Percentiles rank a stretch among this genome's conserved stretches.
phyloP scores from a whole-genome alignment of 2,113 vertebrate species.

The Cairina moschata region DNA sequence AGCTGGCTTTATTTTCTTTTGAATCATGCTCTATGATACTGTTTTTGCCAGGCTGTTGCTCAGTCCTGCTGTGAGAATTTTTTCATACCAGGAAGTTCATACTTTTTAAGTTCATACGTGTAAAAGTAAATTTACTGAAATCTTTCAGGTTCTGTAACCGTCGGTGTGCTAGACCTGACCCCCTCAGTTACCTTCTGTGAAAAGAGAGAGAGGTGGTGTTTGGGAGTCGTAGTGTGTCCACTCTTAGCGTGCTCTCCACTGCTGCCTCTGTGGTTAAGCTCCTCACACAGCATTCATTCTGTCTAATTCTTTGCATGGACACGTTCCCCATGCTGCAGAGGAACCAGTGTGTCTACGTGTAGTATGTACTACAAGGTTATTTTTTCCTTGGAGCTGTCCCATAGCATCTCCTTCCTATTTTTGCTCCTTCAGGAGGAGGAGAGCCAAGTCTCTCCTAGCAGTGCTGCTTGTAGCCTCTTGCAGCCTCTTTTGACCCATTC shows the following conservation, averaged over 20 bases:
- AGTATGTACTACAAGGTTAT: not conserved
- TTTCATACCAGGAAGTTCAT: not conserved
- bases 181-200: not conserved
- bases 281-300: not conserved
- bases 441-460: not conserved
- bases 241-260: not conserved
- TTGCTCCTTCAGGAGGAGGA: not conserved
- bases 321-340: not conserved
- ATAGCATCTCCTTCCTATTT: not conserved
- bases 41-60: not conserved
- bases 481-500: not conserved
- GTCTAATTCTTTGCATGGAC: not conserved
- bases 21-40: not conserved
- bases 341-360: not conserved
- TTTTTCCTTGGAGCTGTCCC: not conserved
- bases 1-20: slow-evolving; percentile 8
- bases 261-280: not conserved
- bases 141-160: not conserved
- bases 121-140: not conserved
- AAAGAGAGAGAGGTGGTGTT: not conserved
- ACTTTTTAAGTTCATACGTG: not conserved
- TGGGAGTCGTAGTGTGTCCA: not conserved
- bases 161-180: not conserved
- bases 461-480: not conserved
- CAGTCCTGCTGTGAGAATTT: not conserved